Evolutionary conservation across 2,113 vertebrate species (phyloP).

Genomic region (Silurus glanis): DNA sequence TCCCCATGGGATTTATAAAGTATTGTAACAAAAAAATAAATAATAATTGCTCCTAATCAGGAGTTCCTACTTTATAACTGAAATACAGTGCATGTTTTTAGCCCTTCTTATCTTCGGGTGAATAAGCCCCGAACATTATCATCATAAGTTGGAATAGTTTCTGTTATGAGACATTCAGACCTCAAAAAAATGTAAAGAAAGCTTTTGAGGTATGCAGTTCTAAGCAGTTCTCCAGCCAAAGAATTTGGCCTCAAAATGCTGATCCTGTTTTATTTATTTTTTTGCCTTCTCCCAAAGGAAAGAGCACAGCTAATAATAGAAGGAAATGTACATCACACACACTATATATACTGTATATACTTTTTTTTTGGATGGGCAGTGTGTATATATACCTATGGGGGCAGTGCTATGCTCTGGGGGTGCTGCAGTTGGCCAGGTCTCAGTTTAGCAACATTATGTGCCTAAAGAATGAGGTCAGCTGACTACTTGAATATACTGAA

Average conservation of each 20-base stretch:
- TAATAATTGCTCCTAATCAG: not conserved
- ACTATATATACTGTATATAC: not conserved
- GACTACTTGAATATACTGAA: too few species aligned
- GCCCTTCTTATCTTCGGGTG: not conserved
- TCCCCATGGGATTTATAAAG: too few species aligned
- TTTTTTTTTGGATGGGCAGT: too few species aligned
- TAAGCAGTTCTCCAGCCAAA: not conserved
- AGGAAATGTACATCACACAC: conserved; percentile 5
- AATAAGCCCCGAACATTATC: not conserved
- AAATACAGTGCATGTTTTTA: not conserved
- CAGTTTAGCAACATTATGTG: too few species aligned
- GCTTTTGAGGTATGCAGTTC: not conserved
- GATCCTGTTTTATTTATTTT: not conserved
- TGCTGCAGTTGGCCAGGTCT: too few species aligned
- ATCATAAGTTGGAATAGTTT: not conserved
- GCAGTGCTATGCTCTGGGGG: too few species aligned
- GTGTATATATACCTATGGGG: too few species aligned
- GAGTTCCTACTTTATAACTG: too few species aligned
- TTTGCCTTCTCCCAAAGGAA: not conserved
- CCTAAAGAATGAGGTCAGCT: too few species aligned
- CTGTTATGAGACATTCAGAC: not conserved
- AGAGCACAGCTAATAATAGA: not conserved
- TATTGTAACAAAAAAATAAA: too few species aligned
- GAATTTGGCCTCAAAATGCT: not conserved
- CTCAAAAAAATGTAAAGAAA: not conserved